Percentiles rank a stretch among this genome's conserved stretches.
These are phyloP conservation scores for Listrodromus nycthemerus DNA, from an alignment of 2,888 invertebrate species.

Conservation along the genomic window DNA sequence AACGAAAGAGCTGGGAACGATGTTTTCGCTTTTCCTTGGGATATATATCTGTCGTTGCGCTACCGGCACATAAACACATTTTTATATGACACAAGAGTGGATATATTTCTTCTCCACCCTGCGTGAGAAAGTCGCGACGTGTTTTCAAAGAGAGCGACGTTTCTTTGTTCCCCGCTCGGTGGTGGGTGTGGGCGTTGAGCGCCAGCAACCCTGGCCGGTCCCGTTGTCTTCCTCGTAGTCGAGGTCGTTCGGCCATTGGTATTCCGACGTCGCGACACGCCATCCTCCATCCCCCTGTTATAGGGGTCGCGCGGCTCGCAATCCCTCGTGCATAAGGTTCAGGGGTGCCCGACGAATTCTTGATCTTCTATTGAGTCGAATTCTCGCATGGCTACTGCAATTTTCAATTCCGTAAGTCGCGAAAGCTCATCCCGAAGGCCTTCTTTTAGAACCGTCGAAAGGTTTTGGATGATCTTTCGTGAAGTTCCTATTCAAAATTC, in stretches of 20 bases:
- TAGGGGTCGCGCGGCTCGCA: slow-evolving; percentile 39
- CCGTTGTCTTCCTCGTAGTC: slow-evolving; percentile 18
- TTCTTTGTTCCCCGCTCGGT: slow-evolving; percentile 72
- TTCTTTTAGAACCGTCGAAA: neutral
- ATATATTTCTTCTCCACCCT: slow-evolving; percentile 77
- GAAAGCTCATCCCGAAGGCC: neutral
- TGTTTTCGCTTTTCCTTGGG: slow-evolving; percentile 75
- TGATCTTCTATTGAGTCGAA: slow-evolving; percentile 25
- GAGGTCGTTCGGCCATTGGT: slow-evolving; percentile 71
- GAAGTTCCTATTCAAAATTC: neutral
- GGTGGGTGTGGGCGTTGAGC: slow-evolving; percentile 30
- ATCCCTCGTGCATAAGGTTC: slow-evolving; percentile 59
- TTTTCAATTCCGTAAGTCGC: neutral
- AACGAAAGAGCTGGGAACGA: slow-evolving; percentile 64
- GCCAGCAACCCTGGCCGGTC: slow-evolving; percentile 16
- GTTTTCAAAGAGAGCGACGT: slow-evolving; percentile 72
- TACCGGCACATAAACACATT: slow-evolving; percentile 80
- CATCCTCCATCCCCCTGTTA: slow-evolving; percentile 67
- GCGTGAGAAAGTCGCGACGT: slow-evolving; percentile 59
- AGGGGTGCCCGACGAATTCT: slow-evolving; percentile 32
- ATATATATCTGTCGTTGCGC: slow-evolving; percentile 41
- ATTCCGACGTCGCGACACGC: slow-evolving; percentile 73
- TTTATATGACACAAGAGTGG: slow-evolving; percentile 80
- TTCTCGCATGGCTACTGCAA: neutral
- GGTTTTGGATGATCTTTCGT: neutral